Percentiles rank a stretch among this genome's conserved stretches.
These are phyloP conservation scores for Eucera pruinosa DNA, from an alignment of 2,888 invertebrate genomes.

Conservation along the genomic window DNA sequence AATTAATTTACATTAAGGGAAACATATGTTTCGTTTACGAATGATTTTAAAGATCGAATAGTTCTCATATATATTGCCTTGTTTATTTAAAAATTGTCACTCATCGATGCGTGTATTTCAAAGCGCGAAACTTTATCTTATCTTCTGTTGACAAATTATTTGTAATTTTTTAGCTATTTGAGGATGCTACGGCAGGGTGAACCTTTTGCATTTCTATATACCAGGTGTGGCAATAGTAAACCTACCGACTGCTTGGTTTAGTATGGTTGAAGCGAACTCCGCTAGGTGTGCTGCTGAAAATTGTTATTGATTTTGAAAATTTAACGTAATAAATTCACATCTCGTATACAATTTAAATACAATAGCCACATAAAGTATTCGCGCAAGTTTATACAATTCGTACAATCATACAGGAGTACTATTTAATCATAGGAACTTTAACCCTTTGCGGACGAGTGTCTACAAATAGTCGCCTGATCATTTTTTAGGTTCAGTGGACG, in stretches of 20 bases:
- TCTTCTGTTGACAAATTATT: neutral
- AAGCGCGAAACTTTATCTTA: neutral
- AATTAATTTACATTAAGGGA: neutral
- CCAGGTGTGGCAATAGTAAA: neutral
- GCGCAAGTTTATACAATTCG: too few relatives aligned
- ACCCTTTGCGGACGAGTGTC: too few relatives aligned
- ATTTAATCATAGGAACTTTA: too few relatives aligned
- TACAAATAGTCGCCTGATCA: too few relatives aligned
- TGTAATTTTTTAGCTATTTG: too few relatives aligned
- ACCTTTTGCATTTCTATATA: neutral
- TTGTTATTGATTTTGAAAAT: neutral
- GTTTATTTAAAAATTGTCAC: neutral
- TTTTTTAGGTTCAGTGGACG: too few relatives aligned
- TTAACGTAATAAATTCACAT: neutral
- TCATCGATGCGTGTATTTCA: neutral
- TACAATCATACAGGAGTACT: too few relatives aligned
- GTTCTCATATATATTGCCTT: too few relatives aligned
- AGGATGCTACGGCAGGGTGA: conserved; percentile 62
- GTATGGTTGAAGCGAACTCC: conserved; percentile 10
- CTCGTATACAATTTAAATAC: too few relatives aligned
- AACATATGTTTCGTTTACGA: neutral
- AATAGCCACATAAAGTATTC: too few relatives aligned
- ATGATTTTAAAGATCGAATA: too few relatives aligned
- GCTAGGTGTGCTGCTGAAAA: neutral
- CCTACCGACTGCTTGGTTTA: conserved; percentile 51